phyloP scores from a whole-genome alignment of 2,113 vertebrate genomes.

The Tringa solitaria region DNA sequence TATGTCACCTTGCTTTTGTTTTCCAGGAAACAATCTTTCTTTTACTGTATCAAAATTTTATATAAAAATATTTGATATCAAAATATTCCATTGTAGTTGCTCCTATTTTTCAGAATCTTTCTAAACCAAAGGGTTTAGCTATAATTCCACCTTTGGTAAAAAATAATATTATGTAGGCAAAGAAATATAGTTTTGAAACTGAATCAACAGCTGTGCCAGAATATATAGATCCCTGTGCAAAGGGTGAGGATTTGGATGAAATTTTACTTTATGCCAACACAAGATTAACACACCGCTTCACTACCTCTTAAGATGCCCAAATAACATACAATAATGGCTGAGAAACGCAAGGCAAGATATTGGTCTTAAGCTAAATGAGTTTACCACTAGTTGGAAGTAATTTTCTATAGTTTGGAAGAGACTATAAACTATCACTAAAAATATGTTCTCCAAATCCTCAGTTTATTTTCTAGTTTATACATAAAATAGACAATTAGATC shows the following conservation, averaged over 20 bases:
- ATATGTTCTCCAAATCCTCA: background rate
- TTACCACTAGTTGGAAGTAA: background rate
- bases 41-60: background rate
- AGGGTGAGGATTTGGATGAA: background rate
- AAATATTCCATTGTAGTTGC: background rate
- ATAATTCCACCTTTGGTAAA: background rate
- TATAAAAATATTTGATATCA: background rate
- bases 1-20: background rate
- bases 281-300: background rate
- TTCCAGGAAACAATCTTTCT: background rate
- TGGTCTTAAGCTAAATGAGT: background rate
- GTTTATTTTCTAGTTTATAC: background rate
- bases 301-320: background rate
- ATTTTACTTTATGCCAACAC: background rate
- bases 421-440: background rate
- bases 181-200: background rate
- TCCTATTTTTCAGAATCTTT: background rate
- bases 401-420: background rate
- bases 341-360: background rate
- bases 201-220: background rate
- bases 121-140: background rate
- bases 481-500: background rate
- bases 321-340: background rate
- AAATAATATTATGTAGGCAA: background rate
- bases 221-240: background rate